Base-by-base conservation (phyloP, 2,797 vertebrate species). In the Esox lucius region DNA sequence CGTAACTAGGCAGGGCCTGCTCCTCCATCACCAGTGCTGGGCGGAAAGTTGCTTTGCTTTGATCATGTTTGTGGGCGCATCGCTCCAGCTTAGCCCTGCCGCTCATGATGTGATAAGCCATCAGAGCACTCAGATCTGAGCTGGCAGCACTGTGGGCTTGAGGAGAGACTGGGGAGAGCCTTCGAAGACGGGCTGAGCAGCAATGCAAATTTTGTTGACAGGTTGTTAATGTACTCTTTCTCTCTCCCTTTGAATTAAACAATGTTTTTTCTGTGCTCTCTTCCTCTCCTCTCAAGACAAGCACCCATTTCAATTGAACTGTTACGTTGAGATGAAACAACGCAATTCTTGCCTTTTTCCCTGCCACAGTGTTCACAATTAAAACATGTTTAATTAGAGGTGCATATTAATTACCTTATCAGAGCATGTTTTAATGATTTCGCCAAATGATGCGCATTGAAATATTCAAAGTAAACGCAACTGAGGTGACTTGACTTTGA, bases 191-290 rank as follows among this genome's bases (percentile, higher is more conserved):
- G 83, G 82, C 78, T 83, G 84, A 84, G 87, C 86, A 80, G 84
- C 88, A 79, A 92, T 90, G 89, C 88, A 87, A 89, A 91, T 93
- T 88, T 88, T 92, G 90, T 92, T 92, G 92, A 92, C 91, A 89
- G 86, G 84, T 87, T 90, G 86, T 90, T 90, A 83, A 90, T 81
- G 89, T 77, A 82, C 80, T 82, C 88, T 83, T 86, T 88, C 85
- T 76, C 72, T 76, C 81, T 80, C 76, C 84, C 80, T 87, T 90
- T 89, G 83, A 91, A 88, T 89, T 78, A 81, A 78, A 84, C 87
- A 81, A 75, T 83, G 86, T 87, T 81, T 83, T 84, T 78, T 83
- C 70, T 85, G 78, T 83, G 77, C 75, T 59, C 74, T 82, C 79
- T 24, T 12, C 12, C 56, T 61, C 73, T 84, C 35, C 80, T 72